phyloP scores from a whole-genome alignment of 2,888 invertebrate genomes.

The Cenopis cana region DNA sequence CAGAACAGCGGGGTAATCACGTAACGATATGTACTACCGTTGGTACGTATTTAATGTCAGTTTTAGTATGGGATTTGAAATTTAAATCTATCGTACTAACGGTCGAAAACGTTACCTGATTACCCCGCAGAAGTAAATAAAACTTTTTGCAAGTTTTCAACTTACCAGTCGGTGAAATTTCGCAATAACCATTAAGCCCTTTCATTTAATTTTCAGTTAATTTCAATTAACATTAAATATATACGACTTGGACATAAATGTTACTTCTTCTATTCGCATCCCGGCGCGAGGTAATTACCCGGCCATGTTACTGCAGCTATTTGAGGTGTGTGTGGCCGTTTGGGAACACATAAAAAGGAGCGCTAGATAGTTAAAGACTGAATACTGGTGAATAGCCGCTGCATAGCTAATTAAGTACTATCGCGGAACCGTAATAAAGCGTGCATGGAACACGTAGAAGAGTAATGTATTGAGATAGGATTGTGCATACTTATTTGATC shows the following conservation, averaged over 20 bases:
- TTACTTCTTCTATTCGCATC: neutral
- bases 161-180: neutral
- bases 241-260: neutral
- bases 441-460: neutral
- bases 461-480: too few relatives aligned
- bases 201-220: neutral
- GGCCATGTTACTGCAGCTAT: neutral
- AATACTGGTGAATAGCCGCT: neutral
- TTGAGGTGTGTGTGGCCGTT: neutral
- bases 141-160: too few relatives aligned
- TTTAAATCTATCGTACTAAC: too few relatives aligned
- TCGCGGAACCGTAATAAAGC: too few relatives aligned
- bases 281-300: neutral
- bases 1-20: too few relatives aligned
- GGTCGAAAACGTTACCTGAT: too few relatives aligned
- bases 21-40: too few relatives aligned
- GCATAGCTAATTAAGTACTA: neutral
- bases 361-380: neutral
- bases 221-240: neutral
- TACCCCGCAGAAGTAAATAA: too few relatives aligned
- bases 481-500: too few relatives aligned
- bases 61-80: too few relatives aligned
- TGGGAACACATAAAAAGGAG: neutral
- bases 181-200: neutral
- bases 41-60: too few relatives aligned